Evolutionary conservation across 2,113 vertebrate species (phyloP), one percentile per base, ranked within the genome.

Genomic region (Lampris incognitus): DNA sequence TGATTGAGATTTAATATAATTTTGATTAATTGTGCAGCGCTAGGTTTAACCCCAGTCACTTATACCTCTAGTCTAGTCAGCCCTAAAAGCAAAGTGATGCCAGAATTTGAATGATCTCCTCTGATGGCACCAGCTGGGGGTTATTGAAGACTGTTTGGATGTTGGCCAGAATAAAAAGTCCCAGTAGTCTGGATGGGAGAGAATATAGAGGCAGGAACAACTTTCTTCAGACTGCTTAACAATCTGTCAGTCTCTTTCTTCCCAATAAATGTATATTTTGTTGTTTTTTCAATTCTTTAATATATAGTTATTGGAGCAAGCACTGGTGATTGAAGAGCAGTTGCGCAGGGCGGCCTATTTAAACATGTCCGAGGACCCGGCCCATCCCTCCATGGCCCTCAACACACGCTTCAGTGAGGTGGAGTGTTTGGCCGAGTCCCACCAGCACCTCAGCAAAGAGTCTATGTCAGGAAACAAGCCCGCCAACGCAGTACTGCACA

Each of bases 381-480:
- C 97, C 4, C 98, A 99, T 84, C 98, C 98, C 3, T 98, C 97
- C 48, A 99, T 99, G 98, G 97, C 98, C 57, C 96, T 99, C 57
- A 99, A 99, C 88, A 99, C 97, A 0, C 96, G 98, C 63, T 99
- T 99, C 66, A 97, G 97, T 9, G 97, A 99, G 91, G 97, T 99
- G 75, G 98, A 99, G 84, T 99, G 97, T 89, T 89, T 99, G 74
- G 98, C 98, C 0, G 98, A 99, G 93, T 98, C 97, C 79, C 98
- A 99, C 85, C 98, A 99, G 93, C 98, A 99, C 91, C 95, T 99
- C 67, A 98, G 97, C 91, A 99, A 99, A 90, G 98, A 99, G 87
- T 97, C 97, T 0, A 98, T 99, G 97, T 97, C 97, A 1, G 98
- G 97, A 82, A 99, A 99, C 89, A 99, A 99, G 78, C 98, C 98